Evolutionary conservation across 2,888 invertebrate species (phyloP).

Genomic region (Sesia bembeciformis): DNA sequence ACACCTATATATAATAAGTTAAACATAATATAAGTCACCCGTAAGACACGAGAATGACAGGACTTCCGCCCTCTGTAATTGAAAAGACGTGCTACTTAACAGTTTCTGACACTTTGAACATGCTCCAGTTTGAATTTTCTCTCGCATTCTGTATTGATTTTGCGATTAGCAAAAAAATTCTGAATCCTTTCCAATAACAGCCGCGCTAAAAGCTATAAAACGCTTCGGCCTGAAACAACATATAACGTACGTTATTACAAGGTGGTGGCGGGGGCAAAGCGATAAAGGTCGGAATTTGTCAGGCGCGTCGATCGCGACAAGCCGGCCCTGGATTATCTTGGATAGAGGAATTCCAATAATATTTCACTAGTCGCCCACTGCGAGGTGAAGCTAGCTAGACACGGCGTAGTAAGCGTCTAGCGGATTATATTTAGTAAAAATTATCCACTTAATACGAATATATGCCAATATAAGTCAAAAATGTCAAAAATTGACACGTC

Average conservation of each 20-base stretch:
- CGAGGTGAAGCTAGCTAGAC: background rate
- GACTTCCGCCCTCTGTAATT: no score
- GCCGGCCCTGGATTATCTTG: slow-evolving; percentile 41
- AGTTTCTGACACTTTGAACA: no score
- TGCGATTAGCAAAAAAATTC: background rate
- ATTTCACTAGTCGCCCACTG: slow-evolving; percentile 43
- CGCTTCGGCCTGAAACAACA: background rate
- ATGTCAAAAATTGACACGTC: no score
- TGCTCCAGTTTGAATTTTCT: no score
- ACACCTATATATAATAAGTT: no score
- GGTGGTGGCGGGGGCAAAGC: slow-evolving; percentile 3
- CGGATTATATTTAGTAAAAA: background rate
- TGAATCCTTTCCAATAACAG: background rate
- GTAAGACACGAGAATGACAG: no score
- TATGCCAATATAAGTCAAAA: no score
- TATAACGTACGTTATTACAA: background rate
- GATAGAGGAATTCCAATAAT: slow-evolving; percentile 61
- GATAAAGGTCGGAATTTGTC: slow-evolving; percentile 37
- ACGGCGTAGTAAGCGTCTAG: background rate
- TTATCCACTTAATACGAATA: background rate
- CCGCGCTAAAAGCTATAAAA: background rate
- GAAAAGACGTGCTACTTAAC: no score
- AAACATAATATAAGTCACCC: no score
- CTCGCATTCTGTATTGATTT: no score
- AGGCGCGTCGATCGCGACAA: slow-evolving; percentile 30